Percentiles rank a stretch among this genome's conserved stretches.
These are phyloP conservation scores for Cerceris rybyensis DNA, from an alignment of 2,888 invertebrate genomes.

Conservation along the genomic window DNA sequence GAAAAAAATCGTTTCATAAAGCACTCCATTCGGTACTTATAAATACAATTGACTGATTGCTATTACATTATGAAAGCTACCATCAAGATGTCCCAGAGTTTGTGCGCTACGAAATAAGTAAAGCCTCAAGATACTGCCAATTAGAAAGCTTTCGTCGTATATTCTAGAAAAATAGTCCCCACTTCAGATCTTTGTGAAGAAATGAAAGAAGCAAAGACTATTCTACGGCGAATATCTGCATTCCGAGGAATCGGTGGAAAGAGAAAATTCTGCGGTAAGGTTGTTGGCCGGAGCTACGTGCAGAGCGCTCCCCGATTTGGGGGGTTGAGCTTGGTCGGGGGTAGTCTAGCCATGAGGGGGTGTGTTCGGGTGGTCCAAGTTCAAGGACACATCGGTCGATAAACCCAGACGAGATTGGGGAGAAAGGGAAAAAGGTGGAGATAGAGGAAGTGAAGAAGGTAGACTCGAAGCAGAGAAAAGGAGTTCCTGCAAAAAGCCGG, in stretches of 20 bases:
- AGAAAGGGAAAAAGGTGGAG: conserved; percentile 46
- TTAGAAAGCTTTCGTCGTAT: neutral
- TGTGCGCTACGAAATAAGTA: too few species aligned
- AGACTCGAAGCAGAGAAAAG: neutral
- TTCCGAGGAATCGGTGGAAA: conserved; percentile 13
- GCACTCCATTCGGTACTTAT: too few species aligned
- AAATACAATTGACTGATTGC: too few species aligned
- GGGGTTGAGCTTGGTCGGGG: conserved; percentile 70
- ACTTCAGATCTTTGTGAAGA: neutral
- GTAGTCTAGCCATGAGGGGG: conserved; percentile 76
- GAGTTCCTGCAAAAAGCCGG: neutral
- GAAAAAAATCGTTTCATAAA: too few species aligned
- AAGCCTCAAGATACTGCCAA: too few species aligned
- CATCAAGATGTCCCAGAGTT: too few species aligned
- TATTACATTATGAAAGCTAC: too few species aligned
- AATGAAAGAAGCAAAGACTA: neutral
- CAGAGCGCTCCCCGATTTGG: conserved; percentile 63
- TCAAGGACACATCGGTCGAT: conserved; percentile 78
- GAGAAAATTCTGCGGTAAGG: conserved; percentile 40
- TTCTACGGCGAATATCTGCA: conserved; percentile 9
- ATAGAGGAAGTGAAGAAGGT: neutral
- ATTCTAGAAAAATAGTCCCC: neutral
- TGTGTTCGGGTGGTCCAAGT: conserved; percentile 73
- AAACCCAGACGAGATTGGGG: conserved; percentile 67
- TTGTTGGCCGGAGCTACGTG: conserved; percentile 57